Percentiles rank a stretch among this genome's conserved stretches.
Conservation (phyloP, 2,797 vertebrate species). For the Gymnocypris eckloni region DNA sequence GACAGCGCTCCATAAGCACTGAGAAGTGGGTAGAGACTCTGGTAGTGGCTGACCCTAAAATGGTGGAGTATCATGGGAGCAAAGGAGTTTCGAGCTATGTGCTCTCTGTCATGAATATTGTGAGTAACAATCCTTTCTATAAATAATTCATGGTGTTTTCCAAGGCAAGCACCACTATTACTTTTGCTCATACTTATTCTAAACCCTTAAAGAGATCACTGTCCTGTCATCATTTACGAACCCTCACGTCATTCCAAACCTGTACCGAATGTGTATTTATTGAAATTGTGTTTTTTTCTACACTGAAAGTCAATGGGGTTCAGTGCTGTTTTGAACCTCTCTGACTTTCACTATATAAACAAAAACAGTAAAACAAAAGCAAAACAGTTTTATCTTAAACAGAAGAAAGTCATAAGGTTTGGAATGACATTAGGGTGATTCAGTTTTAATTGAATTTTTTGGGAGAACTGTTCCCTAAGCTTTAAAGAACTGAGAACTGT, state of each 20-base stretch:
- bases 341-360: background rate
- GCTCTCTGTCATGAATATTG: conserved; percentile 97
- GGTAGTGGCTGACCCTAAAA: conserved; percentile 95
- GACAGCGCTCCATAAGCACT: conserved; percentile 87
- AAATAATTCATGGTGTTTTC: background rate
- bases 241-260: background rate
- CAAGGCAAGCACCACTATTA: background rate
- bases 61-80: conserved; percentile 92
- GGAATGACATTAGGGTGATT: background rate
- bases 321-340: background rate
- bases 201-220: background rate
- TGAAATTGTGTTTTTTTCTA: background rate
- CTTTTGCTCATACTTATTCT: background rate
- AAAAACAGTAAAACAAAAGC: background rate
- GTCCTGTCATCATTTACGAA: background rate
- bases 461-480: background rate
- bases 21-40: conserved; percentile 98
- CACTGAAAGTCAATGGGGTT: background rate
- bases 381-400: too few relatives aligned
- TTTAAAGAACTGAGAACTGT: background rate
- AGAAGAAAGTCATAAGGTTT: background rate
- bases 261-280: background rate
- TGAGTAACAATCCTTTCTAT: conserved; percentile 73
- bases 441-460: background rate
- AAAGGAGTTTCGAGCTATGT: conserved; percentile 88